phyloP scores from a whole-genome alignment of 2,113 vertebrate genomes.

The Accipiter cooperii region DNA sequence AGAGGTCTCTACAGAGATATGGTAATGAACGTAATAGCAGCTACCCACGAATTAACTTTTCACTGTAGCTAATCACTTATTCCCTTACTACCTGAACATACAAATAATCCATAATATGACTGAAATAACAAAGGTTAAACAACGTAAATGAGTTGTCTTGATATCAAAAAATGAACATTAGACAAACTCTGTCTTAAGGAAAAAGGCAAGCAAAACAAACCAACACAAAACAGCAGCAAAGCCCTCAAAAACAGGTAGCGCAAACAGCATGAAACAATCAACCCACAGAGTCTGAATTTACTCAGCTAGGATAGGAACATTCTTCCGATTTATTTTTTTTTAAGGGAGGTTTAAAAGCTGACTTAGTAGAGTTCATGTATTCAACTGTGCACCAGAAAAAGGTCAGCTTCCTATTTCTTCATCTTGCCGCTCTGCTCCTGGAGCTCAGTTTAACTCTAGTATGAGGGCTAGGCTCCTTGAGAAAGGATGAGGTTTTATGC shows the following conservation, averaged over 20 bases:
- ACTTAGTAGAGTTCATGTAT: neutral
- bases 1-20: neutral
- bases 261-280: neutral
- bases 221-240: neutral
- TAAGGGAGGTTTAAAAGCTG: neutral
- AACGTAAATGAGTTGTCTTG: neutral
- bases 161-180: neutral
- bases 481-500: neutral
- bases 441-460: neutral
- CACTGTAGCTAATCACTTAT: neutral
- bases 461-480: neutral
- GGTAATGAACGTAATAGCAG: neutral
- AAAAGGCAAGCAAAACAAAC: neutral
- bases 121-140: neutral
- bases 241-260: neutral
- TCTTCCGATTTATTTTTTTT: neutral
- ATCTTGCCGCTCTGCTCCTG: neutral
- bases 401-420: neutral
- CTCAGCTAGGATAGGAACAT: neutral
- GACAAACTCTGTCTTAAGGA: neutral
- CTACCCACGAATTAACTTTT: rapidly evolving
- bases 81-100: neutral
- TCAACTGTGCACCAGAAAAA: neutral
- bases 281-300: neutral
- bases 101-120: neutral